These are phyloP conservation scores for Microcebus ravelobensis DNA, from an alignment of 2,113 vertebrate species.

Conservation along the genomic window DNA sequence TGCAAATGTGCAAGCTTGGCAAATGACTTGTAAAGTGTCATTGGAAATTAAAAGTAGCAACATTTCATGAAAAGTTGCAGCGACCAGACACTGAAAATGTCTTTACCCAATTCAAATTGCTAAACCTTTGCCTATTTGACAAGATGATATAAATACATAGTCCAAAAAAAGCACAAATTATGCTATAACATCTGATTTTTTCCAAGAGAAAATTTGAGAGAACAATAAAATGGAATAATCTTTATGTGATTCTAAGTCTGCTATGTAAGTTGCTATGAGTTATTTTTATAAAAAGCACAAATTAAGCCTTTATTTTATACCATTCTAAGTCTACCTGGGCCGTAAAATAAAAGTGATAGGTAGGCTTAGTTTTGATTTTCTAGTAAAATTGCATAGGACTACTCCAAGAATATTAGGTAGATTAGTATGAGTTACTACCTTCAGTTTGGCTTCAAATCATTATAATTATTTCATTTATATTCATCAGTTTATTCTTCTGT, in stretches of 20 bases:
- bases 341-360: not conserved
- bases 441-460: conserved; percentile 40
- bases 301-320: conserved; percentile 54
- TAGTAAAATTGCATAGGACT: not conserved
- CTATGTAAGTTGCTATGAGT: conserved; percentile 49
- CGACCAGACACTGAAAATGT: not conserved
- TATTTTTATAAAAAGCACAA: conserved; percentile 26
- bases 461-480: conserved; percentile 46
- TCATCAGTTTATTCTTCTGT: not conserved
- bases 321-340: not conserved
- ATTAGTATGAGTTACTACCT: not conserved
- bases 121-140: conserved; percentile 26
- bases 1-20: conserved; percentile 58
- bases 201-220: not conserved
- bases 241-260: conserved; percentile 38
- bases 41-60: conserved; percentile 68
- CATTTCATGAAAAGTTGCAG: conserved; percentile 35
- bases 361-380: not conserved
- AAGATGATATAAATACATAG: conserved; percentile 42
- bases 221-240: not conserved
- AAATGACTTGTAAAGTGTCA: conserved; percentile 54
- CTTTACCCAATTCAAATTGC: conserved; percentile 52
- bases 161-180: conserved; percentile 17
- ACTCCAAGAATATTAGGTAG: conserved; percentile 57
- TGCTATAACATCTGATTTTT: conserved; percentile 45